Evolutionary conservation across 2,888 invertebrate genomes (phyloP), one percentile per base, ranked within the genome.

Genomic region (Cacoxenus indagator): DNA sequence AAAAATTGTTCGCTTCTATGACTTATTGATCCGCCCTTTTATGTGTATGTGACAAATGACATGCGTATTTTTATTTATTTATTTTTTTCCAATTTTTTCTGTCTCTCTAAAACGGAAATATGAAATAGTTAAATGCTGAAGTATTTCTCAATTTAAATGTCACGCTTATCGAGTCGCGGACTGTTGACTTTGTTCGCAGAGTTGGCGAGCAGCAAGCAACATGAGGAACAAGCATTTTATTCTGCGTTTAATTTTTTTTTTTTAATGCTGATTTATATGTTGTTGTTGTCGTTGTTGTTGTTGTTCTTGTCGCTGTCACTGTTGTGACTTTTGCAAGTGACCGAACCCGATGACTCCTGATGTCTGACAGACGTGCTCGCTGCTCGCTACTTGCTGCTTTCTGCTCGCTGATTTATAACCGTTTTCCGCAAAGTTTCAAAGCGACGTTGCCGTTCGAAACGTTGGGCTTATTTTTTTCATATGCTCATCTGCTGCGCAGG

Each of bases 81-180:
- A 4, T 46, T 48, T 9, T 22, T 51, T 51, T 51, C n/a, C n/a
- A 1, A 1, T 43, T 43, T 43, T 43, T 43, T 43, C n/a, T 43
- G 9, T 43, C n/a, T 17, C 11, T 19, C 4, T 55, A 8, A 45
- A 62, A 24, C 61, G 61, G 61, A 62, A 62, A 62, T 62, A 43
- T 45, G 61, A 62, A 62, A 62, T 62, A 62, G 43, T 62, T 45
- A 45, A 43, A 43, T 62, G 61, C 24, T 62, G 9, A 62, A 62
- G 61, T 62, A 62, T 24, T 62, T 43, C 61, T 62, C 61, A 62
- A 62, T 62, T 43, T 45, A 62, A 62, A 62, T 62, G 61, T 62
- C 43, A 62, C 43, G 61, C 61, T 62, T 62, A 62, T 62, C 61
- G 61, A 17, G 22, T 61, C 22, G n/a, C 61, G 31, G 31, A 59